Base-by-base conservation (phyloP, 1,140 invertebrate species). In the Neotoxoptera formosana region DNA sequence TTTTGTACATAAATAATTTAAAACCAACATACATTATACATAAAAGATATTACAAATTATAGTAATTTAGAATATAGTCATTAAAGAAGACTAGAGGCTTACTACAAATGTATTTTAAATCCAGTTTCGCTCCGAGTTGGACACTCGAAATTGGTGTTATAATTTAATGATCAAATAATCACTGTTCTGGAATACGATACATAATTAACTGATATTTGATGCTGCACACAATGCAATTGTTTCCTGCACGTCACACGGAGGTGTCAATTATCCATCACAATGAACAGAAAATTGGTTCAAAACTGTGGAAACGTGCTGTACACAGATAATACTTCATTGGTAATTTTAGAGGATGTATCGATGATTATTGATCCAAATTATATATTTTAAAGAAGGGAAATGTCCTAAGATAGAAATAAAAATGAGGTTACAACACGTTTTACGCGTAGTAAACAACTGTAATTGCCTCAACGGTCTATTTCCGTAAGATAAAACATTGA, bases 381-480 rank as follows among this genome's bases (percentile, higher is more conserved):
- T 84, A 84, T 45, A 84, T 48, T 48, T 87, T 48, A 87, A n/a
- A n/a, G 45, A n/a, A 48, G 6, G 25, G 21, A 48, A 87, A 87
- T 48, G 14, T 87, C 6, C 25, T 86, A 30, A 41, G 8, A 76
- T 76, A 76, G 60, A 6, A 36, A 83, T 23, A 17, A 48, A 87
- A 87, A 87, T 25, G 84, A 87, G 84, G 84, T 87, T 87, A 87
- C 11, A 76, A 76, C n/a, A 48, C 81, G 84, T 89, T 53, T 89
- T 53, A 89, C 48, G n/a, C 48, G 87, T 9, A 9, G 48, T 34
- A 20, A 53, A 89, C 34, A 25, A 53, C 48, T 9, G 48, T 89
- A 36, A 89, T 89, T 53, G 48, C 48, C n/a, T 53, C 87, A 89
- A 89, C 87, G 87, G 87, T 89, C 87, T 89, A 53, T 53, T 89